Evolutionary conservation across 2,113 vertebrate genomes (phyloP), one percentile per base, ranked within the genome.

Genomic region (Myotis lucifugus): DNA sequence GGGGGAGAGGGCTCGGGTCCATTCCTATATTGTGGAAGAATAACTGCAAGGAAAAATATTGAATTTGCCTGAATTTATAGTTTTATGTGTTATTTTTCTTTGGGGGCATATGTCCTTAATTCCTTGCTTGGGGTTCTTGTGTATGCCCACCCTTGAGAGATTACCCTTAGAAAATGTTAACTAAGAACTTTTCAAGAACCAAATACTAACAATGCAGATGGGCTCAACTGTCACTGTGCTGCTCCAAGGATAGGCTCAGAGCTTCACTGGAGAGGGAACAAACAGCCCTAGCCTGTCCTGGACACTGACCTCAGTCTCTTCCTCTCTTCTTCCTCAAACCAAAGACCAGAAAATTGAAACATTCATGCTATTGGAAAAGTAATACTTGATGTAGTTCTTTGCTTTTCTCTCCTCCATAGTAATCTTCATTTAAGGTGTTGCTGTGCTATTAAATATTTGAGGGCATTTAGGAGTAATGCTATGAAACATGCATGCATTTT

Each of bases 401-500:
- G 98, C 98, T 98, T 98, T 98, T 96, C 98, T 98, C 98, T 98
- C 95, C 97, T 97, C 97, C 98, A 83, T 97, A 85, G 96, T 96
- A 97, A 96, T 97, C 94, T 97, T 97, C 97, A 96, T 97, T 98
- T 42, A 94, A 96, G 97, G 95, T 94, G 95, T 97, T 97, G 97
- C 97, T 96, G 83, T 97, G 98, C 98, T 98, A 67, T 96, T 83
- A 23, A 48, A 81, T 91, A 25, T 54, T 67, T 48, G 96, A 97
- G 97, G 97, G 69, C 73, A 96, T 98, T 98, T 95, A 98, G 98
- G 96, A 96, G 97, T 95, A 98, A 94, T 98, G 99, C 99, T 98
- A 96, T 99, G 98, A 98, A 98, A 98, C 96, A 82, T 99, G 99
- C 99, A 99, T 99, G 99, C 97, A 48, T 96, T 98, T 96, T 50